Evolutionary conservation across 2,888 invertebrate species (phyloP).

Genomic region (Pecten maximus): DNA sequence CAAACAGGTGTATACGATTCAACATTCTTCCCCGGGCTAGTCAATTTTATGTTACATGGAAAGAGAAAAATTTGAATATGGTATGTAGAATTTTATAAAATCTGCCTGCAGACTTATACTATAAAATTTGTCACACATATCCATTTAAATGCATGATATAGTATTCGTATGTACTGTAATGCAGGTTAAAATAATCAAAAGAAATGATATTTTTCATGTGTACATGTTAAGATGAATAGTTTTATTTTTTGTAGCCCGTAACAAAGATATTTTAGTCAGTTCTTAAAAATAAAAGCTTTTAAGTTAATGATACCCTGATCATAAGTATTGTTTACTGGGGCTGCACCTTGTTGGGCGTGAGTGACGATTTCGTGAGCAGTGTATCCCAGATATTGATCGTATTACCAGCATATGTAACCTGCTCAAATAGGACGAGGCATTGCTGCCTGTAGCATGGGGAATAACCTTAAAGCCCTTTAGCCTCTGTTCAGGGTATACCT

Average conservation of each 20-base stretch:
- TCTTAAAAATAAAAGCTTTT: not conserved
- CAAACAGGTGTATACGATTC: too few species aligned
- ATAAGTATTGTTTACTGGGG: not conserved
- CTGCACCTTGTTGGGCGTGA: not conserved
- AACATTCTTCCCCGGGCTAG: too few species aligned
- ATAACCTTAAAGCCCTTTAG: not conserved
- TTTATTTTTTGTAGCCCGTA: not conserved
- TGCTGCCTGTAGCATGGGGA: not conserved
- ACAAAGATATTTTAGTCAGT: not conserved
- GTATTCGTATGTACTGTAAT: not conserved
- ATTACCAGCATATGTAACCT: constrained; percentile 17
- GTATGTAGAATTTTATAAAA: too few species aligned
- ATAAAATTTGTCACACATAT: too few species aligned
- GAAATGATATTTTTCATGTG: not conserved
- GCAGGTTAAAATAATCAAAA: not conserved
- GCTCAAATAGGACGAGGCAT: not conserved
- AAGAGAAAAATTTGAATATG: too few species aligned
- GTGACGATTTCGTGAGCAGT: not conserved
- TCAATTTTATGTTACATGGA: too few species aligned
- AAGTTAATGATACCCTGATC: constrained; percentile 9
- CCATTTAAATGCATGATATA: too few species aligned
- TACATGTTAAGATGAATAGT: not conserved
- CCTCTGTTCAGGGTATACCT: not conserved
- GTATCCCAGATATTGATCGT: constrained; percentile 1
- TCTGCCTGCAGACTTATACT: too few species aligned